Evolutionary conservation across 2,888 invertebrate species (phyloP).

Genomic region (Theodoxus fluviatilis): DNA sequence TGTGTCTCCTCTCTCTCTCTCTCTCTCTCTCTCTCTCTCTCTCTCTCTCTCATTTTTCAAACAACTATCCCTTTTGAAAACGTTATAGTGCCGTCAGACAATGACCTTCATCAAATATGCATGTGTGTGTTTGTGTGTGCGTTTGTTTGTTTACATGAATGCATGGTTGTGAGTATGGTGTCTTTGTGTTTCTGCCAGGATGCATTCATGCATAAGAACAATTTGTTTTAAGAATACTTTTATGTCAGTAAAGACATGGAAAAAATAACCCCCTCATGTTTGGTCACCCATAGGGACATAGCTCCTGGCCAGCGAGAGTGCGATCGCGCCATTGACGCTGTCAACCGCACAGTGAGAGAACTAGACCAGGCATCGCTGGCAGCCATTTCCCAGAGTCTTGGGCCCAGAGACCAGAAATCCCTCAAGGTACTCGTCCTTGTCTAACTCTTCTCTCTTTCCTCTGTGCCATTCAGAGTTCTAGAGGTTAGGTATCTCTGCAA

Average conservation of each 20-base stretch:
- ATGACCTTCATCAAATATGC: too few species aligned
- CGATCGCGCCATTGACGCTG: constrained; percentile 79
- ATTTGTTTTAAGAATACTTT: not conserved
- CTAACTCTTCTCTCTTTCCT: not conserved
- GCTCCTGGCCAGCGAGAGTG: constrained; percentile 97
- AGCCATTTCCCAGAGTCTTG: constrained; percentile 82
- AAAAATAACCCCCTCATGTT: not conserved
- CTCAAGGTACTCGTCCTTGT: constrained; percentile 69
- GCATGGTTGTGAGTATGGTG: not conserved
- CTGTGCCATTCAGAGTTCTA: not conserved
- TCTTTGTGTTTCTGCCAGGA: not conserved
- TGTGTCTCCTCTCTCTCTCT: too few species aligned
- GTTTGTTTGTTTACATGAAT: too few species aligned
- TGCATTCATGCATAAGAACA: not conserved
- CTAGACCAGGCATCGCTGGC: constrained; percentile 87
- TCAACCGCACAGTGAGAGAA: constrained; percentile 79
- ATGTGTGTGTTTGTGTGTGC: too few species aligned
- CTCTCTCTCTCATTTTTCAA: too few species aligned
- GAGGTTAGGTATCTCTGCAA: too few species aligned
- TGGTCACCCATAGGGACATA: constrained; percentile 75
- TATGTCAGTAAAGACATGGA: too few species aligned
- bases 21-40: too few species aligned
- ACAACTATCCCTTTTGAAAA: too few species aligned
- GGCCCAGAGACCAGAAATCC: constrained; percentile 76
- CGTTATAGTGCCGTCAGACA: too few species aligned